Evolutionary conservation across 2,113 vertebrate genomes (phyloP), one percentile per base, ranked within the genome.

Genomic region (Brachirus orientalis): DNA sequence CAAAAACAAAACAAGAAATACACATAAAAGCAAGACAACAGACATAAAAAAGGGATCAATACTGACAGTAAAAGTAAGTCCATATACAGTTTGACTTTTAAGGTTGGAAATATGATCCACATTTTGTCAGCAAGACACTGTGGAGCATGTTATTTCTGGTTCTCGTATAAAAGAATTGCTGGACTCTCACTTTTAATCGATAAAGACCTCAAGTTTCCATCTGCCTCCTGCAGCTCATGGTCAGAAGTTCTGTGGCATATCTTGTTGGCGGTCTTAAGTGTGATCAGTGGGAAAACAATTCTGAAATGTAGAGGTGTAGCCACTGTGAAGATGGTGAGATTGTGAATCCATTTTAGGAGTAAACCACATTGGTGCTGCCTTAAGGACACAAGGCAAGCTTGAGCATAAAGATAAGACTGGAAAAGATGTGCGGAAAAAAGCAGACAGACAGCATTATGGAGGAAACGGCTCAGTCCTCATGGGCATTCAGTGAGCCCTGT

Each of bases 401-500:
- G 4, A 37, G 14, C 13, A 13, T 43, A 50, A 66, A 63, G 41
- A 51, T 18, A 41, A 65, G 46, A 44, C 37, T 0, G 3, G n/a
- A 52, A 10, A 10, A 38, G 19, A 56, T 33, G 44, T 52, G 8
- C 48, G 22, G 36, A 69, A 45, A 57, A 37, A 36, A 44, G 45
- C 8, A 10, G 47, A 44, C 44, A 43, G 61, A 63, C 37, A 40
- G 18, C 22, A 41, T 53, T 38, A 64, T 28, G n/a, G 17, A 67
- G 55, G 47, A 71, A 71, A 68, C 64, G 59, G 38, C 58, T 0
- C 8, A 13, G 45, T 55, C 64, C 71, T 64, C 17, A 12, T 20
- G 67, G 61, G 55, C 35, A 13, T 67, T 53, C 47, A 43, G 60
- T 58, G 57, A 53, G 83, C 70, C 72, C 53, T 64, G 50, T 83